A percentile compares a stretch with the other conserved stretches of the same genome.
These are phyloP conservation scores for Momotus momota DNA, from an alignment of 2,797 vertebrate species.

Conservation along the genomic window DNA sequence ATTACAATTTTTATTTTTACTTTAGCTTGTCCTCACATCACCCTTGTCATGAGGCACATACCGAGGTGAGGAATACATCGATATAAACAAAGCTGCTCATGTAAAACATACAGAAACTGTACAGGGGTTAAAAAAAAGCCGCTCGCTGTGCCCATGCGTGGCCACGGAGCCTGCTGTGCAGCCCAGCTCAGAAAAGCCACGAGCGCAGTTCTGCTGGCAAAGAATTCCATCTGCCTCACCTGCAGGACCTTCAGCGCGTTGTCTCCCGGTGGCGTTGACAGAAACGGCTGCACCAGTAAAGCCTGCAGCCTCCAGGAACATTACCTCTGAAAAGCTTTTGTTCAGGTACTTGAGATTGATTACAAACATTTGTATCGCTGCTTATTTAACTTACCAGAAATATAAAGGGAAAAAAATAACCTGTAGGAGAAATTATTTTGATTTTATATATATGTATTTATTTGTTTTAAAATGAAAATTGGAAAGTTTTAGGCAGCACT, in stretches of 20 bases:
- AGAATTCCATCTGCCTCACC: neutral
- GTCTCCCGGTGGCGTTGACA: neutral
- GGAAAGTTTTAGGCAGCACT: neutral
- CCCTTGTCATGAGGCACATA: neutral
- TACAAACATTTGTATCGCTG: neutral
- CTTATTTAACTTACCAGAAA: neutral
- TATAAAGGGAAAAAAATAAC: neutral
- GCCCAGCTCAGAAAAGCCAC: neutral
- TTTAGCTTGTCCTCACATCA: neutral
- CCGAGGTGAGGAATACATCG: neutral
- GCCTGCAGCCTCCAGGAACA: neutral
- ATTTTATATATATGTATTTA: neutral
- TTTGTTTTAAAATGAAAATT: neutral
- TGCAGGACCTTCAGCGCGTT: neutral
- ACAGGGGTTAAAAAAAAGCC: neutral
- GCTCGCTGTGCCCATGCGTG: neutral
- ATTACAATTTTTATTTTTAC: neutral
- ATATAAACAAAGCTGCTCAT: neutral
- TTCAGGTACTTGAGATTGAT: neutral
- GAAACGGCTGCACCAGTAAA: neutral
- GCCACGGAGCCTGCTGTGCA: neutral
- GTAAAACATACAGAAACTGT: neutral
- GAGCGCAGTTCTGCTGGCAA: neutral
- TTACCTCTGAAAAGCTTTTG: neutral
- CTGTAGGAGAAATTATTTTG: neutral